These are phyloP conservation scores for Elysia crispata DNA, from an alignment of 2,888 invertebrate genomes.

Conservation along the genomic window DNA sequence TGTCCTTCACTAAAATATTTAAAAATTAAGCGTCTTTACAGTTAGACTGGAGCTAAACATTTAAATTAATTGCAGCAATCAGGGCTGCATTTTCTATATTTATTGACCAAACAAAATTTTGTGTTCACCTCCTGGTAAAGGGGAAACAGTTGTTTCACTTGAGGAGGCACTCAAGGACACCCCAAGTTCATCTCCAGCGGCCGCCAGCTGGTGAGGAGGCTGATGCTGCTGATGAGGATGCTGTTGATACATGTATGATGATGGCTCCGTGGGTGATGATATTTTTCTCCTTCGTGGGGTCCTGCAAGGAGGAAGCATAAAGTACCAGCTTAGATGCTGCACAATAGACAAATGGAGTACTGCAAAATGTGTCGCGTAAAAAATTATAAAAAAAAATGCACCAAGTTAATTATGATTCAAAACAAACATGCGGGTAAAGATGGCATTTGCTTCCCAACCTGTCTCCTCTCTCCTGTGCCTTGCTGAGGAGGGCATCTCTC, in stretches of 20 bases:
- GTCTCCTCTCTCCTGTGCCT: conserved; percentile 84
- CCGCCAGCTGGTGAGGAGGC: not conserved
- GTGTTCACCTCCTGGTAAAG: conserved; percentile 57
- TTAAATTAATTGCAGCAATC: too few relatives aligned
- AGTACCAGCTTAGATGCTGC: too few relatives aligned
- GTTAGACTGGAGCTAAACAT: too few relatives aligned
- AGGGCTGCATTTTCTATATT: too few relatives aligned
- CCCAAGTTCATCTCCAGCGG: not conserved
- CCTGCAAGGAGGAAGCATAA: not conserved
- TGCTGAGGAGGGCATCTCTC: conserved; percentile 82
- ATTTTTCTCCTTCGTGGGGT: conserved; percentile 52
- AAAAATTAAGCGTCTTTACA: too few relatives aligned
- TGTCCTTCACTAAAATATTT: too few relatives aligned
- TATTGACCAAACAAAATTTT: too few relatives aligned
- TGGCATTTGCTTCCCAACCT: conserved; percentile 14
- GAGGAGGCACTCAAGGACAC: conserved; percentile 26
- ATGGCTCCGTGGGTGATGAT: conserved; percentile 58
- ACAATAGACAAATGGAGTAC: too few relatives aligned
- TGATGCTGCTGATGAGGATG: conserved; percentile 18
- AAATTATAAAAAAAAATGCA: too few relatives aligned
- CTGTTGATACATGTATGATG: conserved; percentile 30
- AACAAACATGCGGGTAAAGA: too few relatives aligned
- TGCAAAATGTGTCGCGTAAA: too few relatives aligned
- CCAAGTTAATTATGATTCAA: too few relatives aligned
- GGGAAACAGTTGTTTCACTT: conserved; percentile 56